Conservation (phyloP, 1,140 invertebrate genomes). For the Bombus pyrosoma region DNA sequence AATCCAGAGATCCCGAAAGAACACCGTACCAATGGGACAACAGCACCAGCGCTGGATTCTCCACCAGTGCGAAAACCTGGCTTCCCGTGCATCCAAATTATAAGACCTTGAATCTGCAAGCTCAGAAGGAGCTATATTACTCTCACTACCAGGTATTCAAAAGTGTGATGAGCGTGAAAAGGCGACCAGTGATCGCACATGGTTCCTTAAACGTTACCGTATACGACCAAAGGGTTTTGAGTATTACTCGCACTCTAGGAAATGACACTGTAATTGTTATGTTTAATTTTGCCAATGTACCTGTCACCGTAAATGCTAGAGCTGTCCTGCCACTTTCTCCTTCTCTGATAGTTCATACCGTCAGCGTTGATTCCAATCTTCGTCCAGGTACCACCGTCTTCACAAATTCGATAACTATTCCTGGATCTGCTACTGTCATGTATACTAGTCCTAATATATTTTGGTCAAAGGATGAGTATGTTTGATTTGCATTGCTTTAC, state of each 20-base stretch:
- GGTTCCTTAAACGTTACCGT: constrained; percentile 76
- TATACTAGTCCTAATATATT: constrained; percentile 5
- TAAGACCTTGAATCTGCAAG: constrained; percentile 82
- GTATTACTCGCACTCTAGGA: constrained; percentile 52
- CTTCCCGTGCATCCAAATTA: constrained; percentile 84
- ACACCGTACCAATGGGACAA: constrained; percentile 86
- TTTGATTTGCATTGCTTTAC: neutral
- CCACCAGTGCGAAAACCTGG: constrained; percentile 82
- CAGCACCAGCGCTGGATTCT: constrained; percentile 82
- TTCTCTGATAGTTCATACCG: constrained; percentile 53
- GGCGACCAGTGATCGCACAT: constrained; percentile 70
- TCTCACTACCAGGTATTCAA: constrained; percentile 84
- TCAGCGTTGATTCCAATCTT: constrained; percentile 52
- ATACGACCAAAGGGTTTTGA: constrained; percentile 76
- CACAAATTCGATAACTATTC: constrained; percentile 34
- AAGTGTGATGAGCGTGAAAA: constrained; percentile 78
- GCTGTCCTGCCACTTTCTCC: constrained; percentile 59
- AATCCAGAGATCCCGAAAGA: constrained; percentile 83
- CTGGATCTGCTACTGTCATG: constrained; percentile 62
- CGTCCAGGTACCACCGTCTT: neutral
- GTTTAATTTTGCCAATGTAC: constrained; percentile 63
- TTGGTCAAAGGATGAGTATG: neutral
- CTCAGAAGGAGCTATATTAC: constrained; percentile 71
- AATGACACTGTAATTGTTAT: constrained; percentile 53
- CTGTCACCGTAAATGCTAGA: constrained; percentile 50